phyloP scores from a whole-genome alignment of 2,888 invertebrate genomes.

The Caenorhabditis sinica region DNA sequence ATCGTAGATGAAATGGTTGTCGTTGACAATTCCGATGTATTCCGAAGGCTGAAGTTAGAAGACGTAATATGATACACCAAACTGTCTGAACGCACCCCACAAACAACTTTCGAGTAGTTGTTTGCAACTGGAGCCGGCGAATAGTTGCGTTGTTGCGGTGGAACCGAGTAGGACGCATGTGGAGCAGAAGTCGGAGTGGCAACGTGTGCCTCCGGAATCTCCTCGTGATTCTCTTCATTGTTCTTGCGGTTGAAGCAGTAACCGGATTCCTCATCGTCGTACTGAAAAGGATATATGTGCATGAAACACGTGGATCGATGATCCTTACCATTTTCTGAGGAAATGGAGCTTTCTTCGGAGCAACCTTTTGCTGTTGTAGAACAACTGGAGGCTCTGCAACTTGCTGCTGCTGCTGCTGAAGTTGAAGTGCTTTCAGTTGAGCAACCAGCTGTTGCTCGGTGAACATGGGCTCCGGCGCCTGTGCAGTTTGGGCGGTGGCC shows the following conservation, averaged over 20 bases:
- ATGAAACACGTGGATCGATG: no score
- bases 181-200: conserved; percentile 10
- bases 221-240: not conserved
- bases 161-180: not conserved
- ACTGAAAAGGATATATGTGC: conserved; percentile 43
- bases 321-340: conserved; percentile 50
- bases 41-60: conserved; percentile 43
- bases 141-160: not conserved
- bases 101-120: conserved; percentile 37
- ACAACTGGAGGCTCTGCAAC: conserved; percentile 15
- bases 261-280: conserved; percentile 59
- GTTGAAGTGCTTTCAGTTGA: conserved; percentile 40
- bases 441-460: conserved; percentile 43
- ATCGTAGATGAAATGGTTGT: conserved; percentile 63
- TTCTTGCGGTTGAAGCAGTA: conserved; percentile 59
- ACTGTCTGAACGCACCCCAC: conserved; percentile 33
- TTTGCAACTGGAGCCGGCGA: conserved; percentile 36
- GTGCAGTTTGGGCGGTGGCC: conserved; percentile 4
- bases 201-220: conserved; percentile 14
- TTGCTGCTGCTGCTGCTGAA: conserved; percentile 23
- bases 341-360: conserved; percentile 29
- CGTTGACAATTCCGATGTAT: conserved; percentile 65
- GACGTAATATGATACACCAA: no score
- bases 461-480: conserved; percentile 12
- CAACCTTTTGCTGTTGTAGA: not conserved